Conservation (phyloP, 2,113 vertebrate genomes). For the Dasypus novemcinctus region DNA sequence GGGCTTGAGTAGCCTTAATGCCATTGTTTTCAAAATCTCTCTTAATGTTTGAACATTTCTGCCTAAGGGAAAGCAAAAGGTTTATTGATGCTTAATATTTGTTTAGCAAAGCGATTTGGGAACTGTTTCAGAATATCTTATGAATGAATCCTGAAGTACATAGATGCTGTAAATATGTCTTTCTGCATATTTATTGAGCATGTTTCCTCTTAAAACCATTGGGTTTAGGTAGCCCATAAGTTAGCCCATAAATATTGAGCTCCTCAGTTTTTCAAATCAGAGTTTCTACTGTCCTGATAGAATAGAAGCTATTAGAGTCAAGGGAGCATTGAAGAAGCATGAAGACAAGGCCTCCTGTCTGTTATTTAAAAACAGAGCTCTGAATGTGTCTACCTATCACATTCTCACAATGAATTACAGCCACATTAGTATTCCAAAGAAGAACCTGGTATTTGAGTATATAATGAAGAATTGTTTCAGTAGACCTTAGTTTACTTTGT, state of each 20-base stretch:
- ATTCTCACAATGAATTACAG: background rate
- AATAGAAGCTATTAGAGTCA: background rate
- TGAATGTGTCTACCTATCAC: background rate
- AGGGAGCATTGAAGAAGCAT: background rate
- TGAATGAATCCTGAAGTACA: background rate
- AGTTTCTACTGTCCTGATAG: background rate
- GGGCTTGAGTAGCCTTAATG: background rate
- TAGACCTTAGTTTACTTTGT: slow-evolving; percentile 4
- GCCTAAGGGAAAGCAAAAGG: slow-evolving; percentile 19
- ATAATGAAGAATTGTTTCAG: background rate
- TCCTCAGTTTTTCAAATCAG: background rate
- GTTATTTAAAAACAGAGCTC: slow-evolving; percentile 21
- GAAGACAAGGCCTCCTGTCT: background rate
- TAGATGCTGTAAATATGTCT: background rate
- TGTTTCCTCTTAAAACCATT: background rate
- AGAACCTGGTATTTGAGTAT: slow-evolving; percentile 21
- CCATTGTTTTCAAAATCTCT: background rate
- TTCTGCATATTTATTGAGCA: background rate
- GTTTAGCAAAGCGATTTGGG: slow-evolving; percentile 25
- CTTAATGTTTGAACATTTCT: background rate
- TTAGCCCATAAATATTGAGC: background rate
- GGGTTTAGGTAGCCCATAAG: background rate
- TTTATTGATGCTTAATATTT: slow-evolving; percentile 42
- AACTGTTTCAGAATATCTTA: slow-evolving; percentile 23
- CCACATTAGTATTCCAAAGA: background rate